Base-by-base conservation (phyloP, 2,797 vertebrate genomes). In the Fringilla coelebs region DNA sequence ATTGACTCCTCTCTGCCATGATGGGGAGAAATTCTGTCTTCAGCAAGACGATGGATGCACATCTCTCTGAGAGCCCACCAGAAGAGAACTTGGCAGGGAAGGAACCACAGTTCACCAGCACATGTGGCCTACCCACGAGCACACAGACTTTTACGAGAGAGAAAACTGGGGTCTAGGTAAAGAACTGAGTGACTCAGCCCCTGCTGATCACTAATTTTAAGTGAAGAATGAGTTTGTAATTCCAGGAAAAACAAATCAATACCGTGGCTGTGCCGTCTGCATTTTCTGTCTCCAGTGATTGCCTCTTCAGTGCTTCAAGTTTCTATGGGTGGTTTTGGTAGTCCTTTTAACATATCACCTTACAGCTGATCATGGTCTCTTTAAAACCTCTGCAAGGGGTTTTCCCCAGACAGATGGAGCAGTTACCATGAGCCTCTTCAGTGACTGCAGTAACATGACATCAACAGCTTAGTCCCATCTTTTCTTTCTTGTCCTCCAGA, bases 231-330 rank as follows among this genome's bases (percentile, higher is more conserved):
- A 51, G 32, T 57, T 79, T 91, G 41, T 60, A 70, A 84, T 82
- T 93, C 43, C 60, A 70, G 83, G 71, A 86, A 68, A 85, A 88
- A 58, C 29, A 83, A 92, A 96, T 94, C 89, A 89, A 94, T 94
- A 66, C 10, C 6, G 3, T n/a, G 68, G 41, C 61, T 72, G 28
- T 60, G 46, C 61, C 0, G 0, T 46, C 68, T 80, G 45, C 41
- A 43, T 72, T 91, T 85, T 89, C 68, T 80, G 72, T 83, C 89
- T 82, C 45, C 52, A 74, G 32, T 17, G 21, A 74, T 80, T 74
- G 28, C 63, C 36, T 82, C 78, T 60, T 49, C 5, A 73, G 49
- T 65, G 76, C 54, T 86, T 95, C 73, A 46, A 9, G 73, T 90
- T 81, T 93, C 88, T 48, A 1, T 5, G 31, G 46, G 62, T 93